Percentiles rank a stretch among this genome's conserved stretches.
Conservation (phyloP, 1,140 invertebrate genomes). For the Microplitis mediator region DNA sequence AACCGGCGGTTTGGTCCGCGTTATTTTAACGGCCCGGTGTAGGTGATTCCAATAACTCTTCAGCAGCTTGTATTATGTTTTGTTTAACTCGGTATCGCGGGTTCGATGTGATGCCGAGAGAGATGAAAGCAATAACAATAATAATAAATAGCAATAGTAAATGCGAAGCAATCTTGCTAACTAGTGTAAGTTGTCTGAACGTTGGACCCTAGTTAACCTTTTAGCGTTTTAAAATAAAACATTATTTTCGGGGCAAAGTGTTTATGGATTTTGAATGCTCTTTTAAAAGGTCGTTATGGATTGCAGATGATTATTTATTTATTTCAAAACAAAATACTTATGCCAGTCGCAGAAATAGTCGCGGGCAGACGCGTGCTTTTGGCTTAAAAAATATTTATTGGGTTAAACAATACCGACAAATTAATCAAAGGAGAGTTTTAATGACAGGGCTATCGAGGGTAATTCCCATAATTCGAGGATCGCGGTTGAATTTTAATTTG, state of each 20-base stretch:
- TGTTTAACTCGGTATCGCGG: constrained; percentile 1
- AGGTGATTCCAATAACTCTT: constrained; percentile 54
- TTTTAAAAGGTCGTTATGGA: not conserved
- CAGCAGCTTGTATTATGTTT: too few species aligned
- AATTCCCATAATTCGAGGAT: constrained; percentile 37
- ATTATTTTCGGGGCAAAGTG: not conserved
- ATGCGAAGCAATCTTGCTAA: constrained; percentile 55
- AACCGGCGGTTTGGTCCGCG: constrained; percentile 58
- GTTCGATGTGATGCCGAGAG: not conserved
- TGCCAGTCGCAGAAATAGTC: too few species aligned
- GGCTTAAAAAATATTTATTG: too few species aligned
- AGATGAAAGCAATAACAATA: too few species aligned
- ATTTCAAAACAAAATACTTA: too few species aligned
- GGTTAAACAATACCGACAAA: constrained; percentile 35
- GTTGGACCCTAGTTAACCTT: constrained; percentile 59
- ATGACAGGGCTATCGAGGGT: constrained; percentile 35
- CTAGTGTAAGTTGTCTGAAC: constrained; percentile 45
- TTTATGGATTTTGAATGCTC: not conserved
- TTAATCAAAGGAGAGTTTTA: constrained; percentile 38
- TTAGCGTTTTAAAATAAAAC: constrained; percentile 18
- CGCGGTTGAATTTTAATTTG: constrained; percentile 35
- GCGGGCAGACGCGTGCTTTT: too few species aligned
- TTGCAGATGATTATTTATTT: too few species aligned
- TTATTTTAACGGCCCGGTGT: constrained; percentile 55
- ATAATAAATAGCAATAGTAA: too few species aligned